phyloP scores from a whole-genome alignment of 2,797 vertebrate species.

The Hyperoplus lanceolatus region DNA sequence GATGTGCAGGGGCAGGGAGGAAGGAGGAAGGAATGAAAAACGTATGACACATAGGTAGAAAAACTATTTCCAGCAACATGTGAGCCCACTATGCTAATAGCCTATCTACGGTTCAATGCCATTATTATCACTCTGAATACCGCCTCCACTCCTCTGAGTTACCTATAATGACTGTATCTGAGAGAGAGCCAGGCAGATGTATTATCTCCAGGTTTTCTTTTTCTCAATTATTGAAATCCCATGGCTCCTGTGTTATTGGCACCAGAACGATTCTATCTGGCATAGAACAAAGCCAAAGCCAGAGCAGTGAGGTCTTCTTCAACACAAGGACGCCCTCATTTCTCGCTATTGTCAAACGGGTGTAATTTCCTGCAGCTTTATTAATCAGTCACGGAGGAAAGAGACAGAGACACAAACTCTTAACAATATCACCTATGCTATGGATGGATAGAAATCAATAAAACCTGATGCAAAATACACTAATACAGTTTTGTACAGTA shows the following conservation, averaged over 20 bases:
- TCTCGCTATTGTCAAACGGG: slow-evolving; percentile 44
- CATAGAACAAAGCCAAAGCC: slow-evolving; percentile 35
- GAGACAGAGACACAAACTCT: slow-evolving; percentile 22
- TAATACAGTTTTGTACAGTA: background rate
- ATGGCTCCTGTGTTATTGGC: slow-evolving; percentile 45
- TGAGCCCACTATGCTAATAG: slow-evolving; percentile 42
- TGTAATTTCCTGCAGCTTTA: slow-evolving; percentile 69
- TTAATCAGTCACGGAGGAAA: slow-evolving; percentile 46
- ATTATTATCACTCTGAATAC: slow-evolving; percentile 64
- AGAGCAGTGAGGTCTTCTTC: slow-evolving; percentile 29
- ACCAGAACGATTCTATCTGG: slow-evolving; percentile 39
- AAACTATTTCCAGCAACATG: slow-evolving; percentile 72
- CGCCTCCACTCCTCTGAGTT: slow-evolving; percentile 59
- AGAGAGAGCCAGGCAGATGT: slow-evolving; percentile 20
- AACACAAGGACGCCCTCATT: slow-evolving; percentile 8
- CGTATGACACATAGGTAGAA: slow-evolving; percentile 75
- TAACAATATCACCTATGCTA: slow-evolving; percentile 2
- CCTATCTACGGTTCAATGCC: slow-evolving; percentile 58
- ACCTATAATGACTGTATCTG: slow-evolving; percentile 60
- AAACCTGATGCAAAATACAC: slow-evolving; percentile 19
- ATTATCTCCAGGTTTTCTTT: slow-evolving; percentile 34
- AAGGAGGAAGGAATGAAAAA: slow-evolving; percentile 69
- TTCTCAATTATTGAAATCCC: slow-evolving; percentile 60
- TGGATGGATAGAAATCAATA: slow-evolving; percentile 37
- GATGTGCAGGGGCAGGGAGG: slow-evolving; percentile 65